Evolutionary conservation across 2,113 vertebrate species (phyloP), one percentile per base, ranked within the genome.

Genomic region (Platysternon megacephalum): DNA sequence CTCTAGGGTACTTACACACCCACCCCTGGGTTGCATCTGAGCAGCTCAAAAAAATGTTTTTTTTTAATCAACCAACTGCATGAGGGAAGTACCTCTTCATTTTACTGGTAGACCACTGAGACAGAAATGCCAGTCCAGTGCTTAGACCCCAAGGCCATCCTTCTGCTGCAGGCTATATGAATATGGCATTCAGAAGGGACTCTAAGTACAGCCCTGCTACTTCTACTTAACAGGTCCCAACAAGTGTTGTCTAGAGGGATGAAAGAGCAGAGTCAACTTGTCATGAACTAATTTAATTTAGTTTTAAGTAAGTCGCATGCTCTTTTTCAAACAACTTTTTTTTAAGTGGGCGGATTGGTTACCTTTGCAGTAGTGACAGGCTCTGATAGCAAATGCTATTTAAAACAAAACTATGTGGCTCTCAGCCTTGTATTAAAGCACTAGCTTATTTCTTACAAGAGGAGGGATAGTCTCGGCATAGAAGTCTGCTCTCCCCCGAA

Each of bases 401-500:
- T n/a, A n/a, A n/a, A n/a, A n/a, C n/a, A n/a, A n/a, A n/a, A n/a
- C n/a, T 74, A 13, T 26, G 11, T 26, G 3, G 39, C 39, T 44
- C 42, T 76, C 19, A 44, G 39, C 65, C n/a, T 21, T 39, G n/a
- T 26, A 11, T 42, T 42, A 42, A 42, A 74, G 19, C 16, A 35
- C 10, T 35, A 65, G 32, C 13, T 8, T 68, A 9, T 17, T 16
- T n/a, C 35, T 68, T 68, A 35, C 32, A n/a, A 68, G 61, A n/a
- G 35, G 61, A 68, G 28, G 29, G 28, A n/a, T 9, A 68, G 61
- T 68, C 61, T 68, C 12, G 5, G 12, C 12, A 11, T 86, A 93
- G 58, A 24, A 48, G 49, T 85, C 95, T 61, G 88, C 94, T 91
- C 28, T 61, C 28, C 28, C 82, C 94, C 85, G 68, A 90, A 82